Evolutionary conservation across 1,140 invertebrate species (phyloP).

Genomic region (Eumeta japonica): DNA sequence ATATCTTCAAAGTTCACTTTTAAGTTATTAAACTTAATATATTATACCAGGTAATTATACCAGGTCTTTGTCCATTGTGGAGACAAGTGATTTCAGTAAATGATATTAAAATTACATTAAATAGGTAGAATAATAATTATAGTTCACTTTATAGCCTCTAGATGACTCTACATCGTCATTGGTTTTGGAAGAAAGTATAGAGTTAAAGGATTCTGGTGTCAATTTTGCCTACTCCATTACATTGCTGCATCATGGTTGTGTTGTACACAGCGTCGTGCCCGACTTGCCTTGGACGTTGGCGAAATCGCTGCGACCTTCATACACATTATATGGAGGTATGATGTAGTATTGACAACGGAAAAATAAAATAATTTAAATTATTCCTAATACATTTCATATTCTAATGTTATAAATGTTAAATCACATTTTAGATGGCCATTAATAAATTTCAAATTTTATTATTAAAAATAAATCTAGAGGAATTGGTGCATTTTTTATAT

Average conservation of each 20-base stretch:
- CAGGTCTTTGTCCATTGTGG: neutral
- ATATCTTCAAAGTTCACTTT: too few species aligned
- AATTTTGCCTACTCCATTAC: conserved; percentile 83
- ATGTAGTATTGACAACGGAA: too few species aligned
- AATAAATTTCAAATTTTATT: too few species aligned
- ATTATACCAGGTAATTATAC: too few species aligned
- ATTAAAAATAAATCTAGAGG: too few species aligned
- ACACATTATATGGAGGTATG: conserved; percentile 67
- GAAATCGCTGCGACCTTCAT: conserved; percentile 71
- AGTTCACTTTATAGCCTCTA: conserved; percentile 50
- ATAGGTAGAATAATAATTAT: too few species aligned
- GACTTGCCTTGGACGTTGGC: conserved; percentile 75
- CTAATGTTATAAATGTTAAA: too few species aligned
- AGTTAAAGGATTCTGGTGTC: conserved; percentile 64
- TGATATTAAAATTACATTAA: conserved; percentile 7
- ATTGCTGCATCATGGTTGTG: conserved; percentile 75
- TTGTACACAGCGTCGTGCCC: conserved; percentile 77
- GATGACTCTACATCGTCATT: conserved; percentile 54
- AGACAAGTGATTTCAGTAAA: neutral
- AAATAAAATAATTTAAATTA: too few species aligned
- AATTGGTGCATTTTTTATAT: neutral
- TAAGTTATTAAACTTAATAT: too few species aligned
- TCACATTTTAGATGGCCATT: too few species aligned
- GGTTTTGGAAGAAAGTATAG: conserved; percentile 49
- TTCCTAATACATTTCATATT: too few species aligned